These are phyloP conservation scores for Xiphophorus birchmanni DNA, from an alignment of 2,797 vertebrate species.

Conservation along the genomic window DNA sequence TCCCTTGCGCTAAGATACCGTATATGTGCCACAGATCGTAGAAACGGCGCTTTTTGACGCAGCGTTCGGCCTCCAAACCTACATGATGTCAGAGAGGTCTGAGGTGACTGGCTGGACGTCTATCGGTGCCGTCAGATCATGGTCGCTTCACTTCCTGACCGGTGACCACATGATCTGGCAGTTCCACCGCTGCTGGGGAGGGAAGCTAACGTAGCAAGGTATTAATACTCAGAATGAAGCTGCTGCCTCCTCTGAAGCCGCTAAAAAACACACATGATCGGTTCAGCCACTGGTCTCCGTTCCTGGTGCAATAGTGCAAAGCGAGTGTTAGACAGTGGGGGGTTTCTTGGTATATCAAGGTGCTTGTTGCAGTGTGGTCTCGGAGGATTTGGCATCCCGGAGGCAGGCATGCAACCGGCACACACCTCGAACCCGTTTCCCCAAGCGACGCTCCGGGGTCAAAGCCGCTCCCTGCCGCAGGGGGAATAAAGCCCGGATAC, in stretches of 20 bases:
- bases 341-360: slow-evolving; percentile 37
- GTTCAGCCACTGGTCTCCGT: slow-evolving; percentile 49
- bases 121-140: neutral
- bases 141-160: neutral
- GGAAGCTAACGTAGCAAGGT: slow-evolving; percentile 31
- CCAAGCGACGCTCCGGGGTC: slow-evolving; percentile 41
- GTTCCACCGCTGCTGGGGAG: slow-evolving; percentile 8
- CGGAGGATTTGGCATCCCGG: slow-evolving; percentile 49
- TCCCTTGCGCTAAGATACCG: neutral
- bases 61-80: neutral
- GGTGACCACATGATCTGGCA: slow-evolving; percentile 7
- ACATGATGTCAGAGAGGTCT: slow-evolving; percentile 20
- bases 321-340: slow-evolving; percentile 24
- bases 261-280: neutral
- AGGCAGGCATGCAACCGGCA: slow-evolving; percentile 51
- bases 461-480: slow-evolving; percentile 54
- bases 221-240: slow-evolving; percentile 12
- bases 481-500: slow-evolving; percentile 57
- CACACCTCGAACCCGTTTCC: slow-evolving; percentile 17
- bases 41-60: neutral
- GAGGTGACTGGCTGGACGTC: neutral
- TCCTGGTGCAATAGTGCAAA: slow-evolving; percentile 48
- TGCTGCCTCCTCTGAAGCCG: slow-evolving; percentile 4
- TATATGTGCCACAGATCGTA: neutral
- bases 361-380: slow-evolving; percentile 54